phyloP scores from a whole-genome alignment of 2,113 vertebrate species.

The Gila orcuttii region DNA sequence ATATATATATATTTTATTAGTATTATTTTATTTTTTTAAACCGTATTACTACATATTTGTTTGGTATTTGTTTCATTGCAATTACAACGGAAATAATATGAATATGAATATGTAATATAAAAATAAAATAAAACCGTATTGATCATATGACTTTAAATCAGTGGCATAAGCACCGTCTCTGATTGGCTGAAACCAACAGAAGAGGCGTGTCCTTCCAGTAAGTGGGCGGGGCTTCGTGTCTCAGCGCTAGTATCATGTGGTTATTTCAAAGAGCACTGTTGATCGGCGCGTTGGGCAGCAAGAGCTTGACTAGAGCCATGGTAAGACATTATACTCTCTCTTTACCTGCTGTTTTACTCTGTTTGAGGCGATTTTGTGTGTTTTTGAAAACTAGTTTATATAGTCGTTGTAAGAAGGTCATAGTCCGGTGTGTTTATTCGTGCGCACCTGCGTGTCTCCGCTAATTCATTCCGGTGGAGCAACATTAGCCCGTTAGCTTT shows the following conservation, averaged over 20 bases:
- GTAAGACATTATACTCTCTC: constrained; percentile 55
- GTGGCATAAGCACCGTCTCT: not conserved
- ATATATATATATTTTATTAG: too few relatives aligned
- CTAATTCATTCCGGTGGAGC: constrained; percentile 14
- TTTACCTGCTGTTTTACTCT: not conserved
- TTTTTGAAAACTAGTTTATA: not conserved
- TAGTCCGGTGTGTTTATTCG: not conserved
- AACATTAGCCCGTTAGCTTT: constrained; percentile 7
- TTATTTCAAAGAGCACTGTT: constrained; percentile 39
- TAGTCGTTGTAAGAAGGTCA: not conserved
- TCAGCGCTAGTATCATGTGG: constrained; percentile 27
- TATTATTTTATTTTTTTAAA: too few relatives aligned
- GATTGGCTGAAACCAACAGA: not conserved
- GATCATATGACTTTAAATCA: not conserved
- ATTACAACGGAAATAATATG: too few relatives aligned
- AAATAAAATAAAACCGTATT: not conserved
- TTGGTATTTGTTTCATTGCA: too few relatives aligned
- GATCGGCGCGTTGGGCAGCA: constrained; percentile 47
- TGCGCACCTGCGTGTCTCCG: constrained; percentile 2
- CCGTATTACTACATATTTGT: too few relatives aligned
- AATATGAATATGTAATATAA: not conserved
- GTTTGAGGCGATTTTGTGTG: not conserved
- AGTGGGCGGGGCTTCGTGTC: not conserved
- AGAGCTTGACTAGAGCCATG: constrained; percentile 65
- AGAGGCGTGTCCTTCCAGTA: not conserved